A percentile compares a stretch with the other conserved stretches of the same genome.
These are phyloP conservation scores for Cynocephalus volans DNA, from an alignment of 2,113 vertebrate genomes.

Conservation along the genomic window DNA sequence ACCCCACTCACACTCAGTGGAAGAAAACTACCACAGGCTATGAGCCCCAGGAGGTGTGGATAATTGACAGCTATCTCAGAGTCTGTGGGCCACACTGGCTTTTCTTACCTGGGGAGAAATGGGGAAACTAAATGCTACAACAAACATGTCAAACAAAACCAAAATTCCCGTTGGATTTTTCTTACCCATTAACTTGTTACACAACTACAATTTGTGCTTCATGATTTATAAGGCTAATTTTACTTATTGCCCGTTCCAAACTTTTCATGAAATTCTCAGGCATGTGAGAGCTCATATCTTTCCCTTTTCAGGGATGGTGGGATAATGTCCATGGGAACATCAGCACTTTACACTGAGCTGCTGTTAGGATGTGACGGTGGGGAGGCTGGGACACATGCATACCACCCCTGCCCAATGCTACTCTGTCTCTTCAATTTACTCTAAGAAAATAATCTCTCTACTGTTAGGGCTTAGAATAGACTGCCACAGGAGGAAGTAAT, in stretches of 20 bases:
- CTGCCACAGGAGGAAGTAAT: background rate
- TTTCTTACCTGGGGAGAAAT: background rate
- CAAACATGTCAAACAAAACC: background rate
- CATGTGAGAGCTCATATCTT: background rate
- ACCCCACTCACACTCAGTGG: rapidly evolving
- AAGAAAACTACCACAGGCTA: background rate
- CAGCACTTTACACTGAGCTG: background rate
- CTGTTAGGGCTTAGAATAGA: background rate
- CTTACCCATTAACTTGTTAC: background rate
- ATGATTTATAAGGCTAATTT: background rate
- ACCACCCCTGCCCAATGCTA: rapidly evolving
- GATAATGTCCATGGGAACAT: background rate
- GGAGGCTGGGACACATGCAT: background rate
- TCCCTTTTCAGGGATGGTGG: background rate
- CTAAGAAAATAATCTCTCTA: background rate
- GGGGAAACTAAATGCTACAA: rapidly evolving
- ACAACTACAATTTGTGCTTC: background rate
- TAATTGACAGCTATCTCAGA: no score
- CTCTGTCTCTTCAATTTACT: background rate
- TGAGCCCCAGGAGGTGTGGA: background rate
- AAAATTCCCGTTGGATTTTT: background rate
- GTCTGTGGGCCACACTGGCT: background rate
- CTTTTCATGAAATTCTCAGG: background rate
- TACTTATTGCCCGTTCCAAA: background rate
- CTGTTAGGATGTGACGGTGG: background rate